Conservation (phyloP, 2,888 invertebrate genomes). For the Drosophila algonquin region DNA sequence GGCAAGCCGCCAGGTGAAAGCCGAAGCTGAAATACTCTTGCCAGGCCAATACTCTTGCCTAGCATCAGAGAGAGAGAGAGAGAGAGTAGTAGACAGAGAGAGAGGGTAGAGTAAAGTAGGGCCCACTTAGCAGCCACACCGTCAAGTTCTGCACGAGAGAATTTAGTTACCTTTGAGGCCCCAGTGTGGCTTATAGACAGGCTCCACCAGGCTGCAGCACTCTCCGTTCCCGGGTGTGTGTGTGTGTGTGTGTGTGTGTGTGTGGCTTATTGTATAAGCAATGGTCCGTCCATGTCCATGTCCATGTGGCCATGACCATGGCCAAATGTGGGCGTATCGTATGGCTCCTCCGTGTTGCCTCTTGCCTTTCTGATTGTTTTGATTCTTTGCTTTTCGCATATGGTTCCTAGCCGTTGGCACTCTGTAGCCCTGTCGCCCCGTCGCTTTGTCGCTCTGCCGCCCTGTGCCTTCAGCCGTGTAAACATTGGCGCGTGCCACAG, state of each 20-base stretch:
- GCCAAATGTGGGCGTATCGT: conserved; percentile 70
- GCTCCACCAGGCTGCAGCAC: conserved; percentile 7
- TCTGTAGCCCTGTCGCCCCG: background rate
- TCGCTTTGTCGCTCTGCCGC: conserved; percentile 21
- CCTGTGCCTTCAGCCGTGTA: conserved; percentile 71
- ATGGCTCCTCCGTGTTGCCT: conserved; percentile 38
- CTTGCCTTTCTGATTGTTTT: conserved; percentile 72
- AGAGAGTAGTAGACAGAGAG: too few relatives aligned
- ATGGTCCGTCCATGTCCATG: conserved; percentile 38
- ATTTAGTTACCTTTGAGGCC: conserved; percentile 70
- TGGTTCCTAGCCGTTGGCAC: conserved; percentile 37
- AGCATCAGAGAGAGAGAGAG: background rate
- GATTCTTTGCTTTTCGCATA: conserved; percentile 72
- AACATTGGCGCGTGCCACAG: conserved; percentile 77
- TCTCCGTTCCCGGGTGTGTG: conserved; percentile 37
- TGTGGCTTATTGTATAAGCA: conserved; percentile 76
- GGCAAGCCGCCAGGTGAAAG: conserved; percentile 45
- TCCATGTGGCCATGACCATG: conserved; percentile 7
- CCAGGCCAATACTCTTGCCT: background rate
- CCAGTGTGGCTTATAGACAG: conserved; percentile 25
- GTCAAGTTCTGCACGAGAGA: conserved; percentile 77
- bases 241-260: conserved; percentile 58
- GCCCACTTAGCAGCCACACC: conserved; percentile 32
- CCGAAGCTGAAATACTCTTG: conserved; percentile 16
- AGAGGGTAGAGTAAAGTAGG: background rate